A percentile compares a stretch with the other conserved stretches of the same genome.
Conservation (phyloP, 2,888 invertebrate genomes). For the Aquatica leii region DNA sequence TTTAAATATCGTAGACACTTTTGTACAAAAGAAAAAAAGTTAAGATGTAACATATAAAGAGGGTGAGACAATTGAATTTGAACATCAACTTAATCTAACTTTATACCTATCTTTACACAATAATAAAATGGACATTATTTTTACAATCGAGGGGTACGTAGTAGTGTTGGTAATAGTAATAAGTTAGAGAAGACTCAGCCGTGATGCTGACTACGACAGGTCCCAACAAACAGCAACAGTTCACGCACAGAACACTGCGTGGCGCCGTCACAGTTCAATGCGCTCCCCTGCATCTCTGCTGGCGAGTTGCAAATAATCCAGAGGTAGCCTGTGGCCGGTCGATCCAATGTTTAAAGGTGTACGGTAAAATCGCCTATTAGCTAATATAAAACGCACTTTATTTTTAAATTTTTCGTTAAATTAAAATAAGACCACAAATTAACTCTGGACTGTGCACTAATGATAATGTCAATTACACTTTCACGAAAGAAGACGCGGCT, state of each 20-base stretch:
- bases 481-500: conserved; percentile 51
- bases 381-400: conserved; percentile 47
- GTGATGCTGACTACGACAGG: conserved; percentile 39
- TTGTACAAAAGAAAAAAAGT: conserved; percentile 32
- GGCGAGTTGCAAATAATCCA: conserved; percentile 35
- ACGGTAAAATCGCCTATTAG: conserved; percentile 32
- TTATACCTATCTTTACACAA: conserved; percentile 62
- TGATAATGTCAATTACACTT: conserved; percentile 50
- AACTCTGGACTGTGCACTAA: conserved; percentile 56
- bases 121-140: conserved; percentile 62
- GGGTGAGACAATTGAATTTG: conserved; percentile 43
- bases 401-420: conserved; percentile 38
- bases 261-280: conserved; percentile 35
- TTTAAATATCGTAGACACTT: conserved; percentile 22
- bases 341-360: conserved; percentile 14
- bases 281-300: conserved; percentile 34
- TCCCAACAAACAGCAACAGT: conserved; percentile 38
- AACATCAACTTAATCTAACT: conserved; percentile 60
- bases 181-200: conserved; percentile 48
- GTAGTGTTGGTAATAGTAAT: conserved; percentile 51
- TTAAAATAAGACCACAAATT: conserved; percentile 52
- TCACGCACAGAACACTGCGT: conserved; percentile 36
- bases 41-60: conserved; percentile 22
- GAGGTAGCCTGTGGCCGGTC: conserved; percentile 35
- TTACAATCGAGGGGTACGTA: conserved; percentile 62